Evolutionary conservation across 2,113 vertebrate species (phyloP).

Genomic region (Myanophis thanlyinensis): DNA sequence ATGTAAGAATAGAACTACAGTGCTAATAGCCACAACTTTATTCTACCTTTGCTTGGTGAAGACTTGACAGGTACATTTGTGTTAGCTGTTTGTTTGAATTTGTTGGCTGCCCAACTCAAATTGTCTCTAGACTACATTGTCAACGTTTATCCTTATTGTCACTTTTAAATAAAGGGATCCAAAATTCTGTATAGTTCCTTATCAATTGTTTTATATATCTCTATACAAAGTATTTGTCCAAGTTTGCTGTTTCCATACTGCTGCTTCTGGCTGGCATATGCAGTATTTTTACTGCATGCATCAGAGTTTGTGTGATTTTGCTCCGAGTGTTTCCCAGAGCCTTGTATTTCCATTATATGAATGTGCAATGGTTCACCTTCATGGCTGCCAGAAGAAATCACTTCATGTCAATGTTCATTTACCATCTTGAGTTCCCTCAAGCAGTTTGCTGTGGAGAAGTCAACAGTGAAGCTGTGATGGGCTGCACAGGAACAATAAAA

Average conservation of each 20-base stretch:
- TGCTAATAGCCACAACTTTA: not conserved
- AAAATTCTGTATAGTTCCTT: not conserved
- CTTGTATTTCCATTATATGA: slow-evolving; percentile 19
- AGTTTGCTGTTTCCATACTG: not conserved
- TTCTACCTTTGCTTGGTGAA: not conserved
- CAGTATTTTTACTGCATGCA: not conserved
- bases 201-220: not conserved
- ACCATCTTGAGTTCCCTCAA: slow-evolving; percentile 50
- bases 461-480: slow-evolving; percentile 43
- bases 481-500: slow-evolving; percentile 50
- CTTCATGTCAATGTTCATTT: slow-evolving; percentile 18
- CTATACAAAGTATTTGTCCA: not conserved
- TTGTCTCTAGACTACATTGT: not conserved
- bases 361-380: slow-evolving; percentile 18
- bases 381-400: slow-evolving; percentile 17
- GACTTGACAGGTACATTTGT: not conserved
- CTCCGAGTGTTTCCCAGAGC: not conserved
- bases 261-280: not conserved
- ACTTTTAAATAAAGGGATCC: not conserved
- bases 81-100: not conserved
- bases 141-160: not conserved
- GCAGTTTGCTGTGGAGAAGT: slow-evolving; percentile 41
- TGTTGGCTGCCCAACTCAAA: not conserved
- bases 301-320: not conserved
- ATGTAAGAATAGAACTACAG: not conserved